phyloP scores from a whole-genome alignment of 2,113 vertebrate species.

The Psilopogon haemacephalus region DNA sequence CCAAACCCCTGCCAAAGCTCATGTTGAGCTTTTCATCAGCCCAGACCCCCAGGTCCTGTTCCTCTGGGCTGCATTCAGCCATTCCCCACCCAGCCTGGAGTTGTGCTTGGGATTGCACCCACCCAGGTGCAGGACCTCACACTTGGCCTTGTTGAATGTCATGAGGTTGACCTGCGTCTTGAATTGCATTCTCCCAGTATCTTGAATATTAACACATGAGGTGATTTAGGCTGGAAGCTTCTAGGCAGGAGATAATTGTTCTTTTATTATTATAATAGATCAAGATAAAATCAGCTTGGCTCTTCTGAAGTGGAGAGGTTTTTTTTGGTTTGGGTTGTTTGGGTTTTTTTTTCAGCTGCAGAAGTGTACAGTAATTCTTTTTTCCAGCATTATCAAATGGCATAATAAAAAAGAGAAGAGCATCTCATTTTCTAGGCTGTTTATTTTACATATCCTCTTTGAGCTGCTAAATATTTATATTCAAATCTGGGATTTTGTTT shows the following conservation, averaged over 20 bases:
- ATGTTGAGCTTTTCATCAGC: too few species aligned
- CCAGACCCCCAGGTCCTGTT: too few species aligned
- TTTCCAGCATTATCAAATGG: slow-evolving; percentile 54
- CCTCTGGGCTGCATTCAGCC: too few species aligned
- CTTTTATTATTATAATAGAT: slow-evolving; percentile 50
- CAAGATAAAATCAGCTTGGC: slow-evolving; percentile 20
- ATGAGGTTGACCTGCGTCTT: too few species aligned
- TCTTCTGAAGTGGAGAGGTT: slow-evolving; percentile 21
- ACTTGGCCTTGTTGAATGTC: too few species aligned
- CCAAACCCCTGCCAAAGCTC: too few species aligned
- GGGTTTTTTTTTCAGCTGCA: slow-evolving; percentile 2
- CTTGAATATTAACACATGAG: neutral
- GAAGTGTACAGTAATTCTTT: slow-evolving; percentile 41
- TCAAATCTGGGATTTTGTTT: slow-evolving; percentile 6
- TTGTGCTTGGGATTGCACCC: too few species aligned
- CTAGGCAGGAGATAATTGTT: slow-evolving; percentile 3
- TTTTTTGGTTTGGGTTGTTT: too few species aligned
- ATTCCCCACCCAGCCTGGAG: too few species aligned
- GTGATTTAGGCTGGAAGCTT: neutral
- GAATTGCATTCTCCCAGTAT: neutral
- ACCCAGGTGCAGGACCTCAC: too few species aligned
- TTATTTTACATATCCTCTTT: slow-evolving; percentile 50
- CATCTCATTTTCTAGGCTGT: slow-evolving; percentile 48
- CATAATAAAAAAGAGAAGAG: slow-evolving; percentile 51
- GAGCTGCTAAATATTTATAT: slow-evolving; percentile 49